Conservation (phyloP, 1,140 invertebrate genomes). For the Mya arenaria region DNA sequence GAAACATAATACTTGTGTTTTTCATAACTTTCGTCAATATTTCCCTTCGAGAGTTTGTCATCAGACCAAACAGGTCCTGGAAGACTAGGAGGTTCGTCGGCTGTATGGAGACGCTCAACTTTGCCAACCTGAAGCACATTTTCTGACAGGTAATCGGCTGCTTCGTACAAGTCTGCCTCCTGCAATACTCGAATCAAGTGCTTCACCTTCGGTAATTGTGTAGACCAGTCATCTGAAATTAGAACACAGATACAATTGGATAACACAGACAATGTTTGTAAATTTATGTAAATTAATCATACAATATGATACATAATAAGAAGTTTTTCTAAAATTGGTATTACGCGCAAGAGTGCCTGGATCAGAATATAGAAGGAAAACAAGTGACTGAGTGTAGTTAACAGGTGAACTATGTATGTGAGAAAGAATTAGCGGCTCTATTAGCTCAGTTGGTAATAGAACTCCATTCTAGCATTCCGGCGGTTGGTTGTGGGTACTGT, state of each 20-base stretch:
- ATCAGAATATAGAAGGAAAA: neutral
- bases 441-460: neutral
- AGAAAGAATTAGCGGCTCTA: neutral
- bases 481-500: neutral
- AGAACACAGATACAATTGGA: neutral
- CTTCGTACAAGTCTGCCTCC: constrained; percentile 60
- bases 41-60: neutral
- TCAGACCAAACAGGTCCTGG: constrained; percentile 16
- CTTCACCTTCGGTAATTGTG: constrained; percentile 69
- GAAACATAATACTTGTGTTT: neutral
- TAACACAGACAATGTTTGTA: neutral
- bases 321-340: neutral
- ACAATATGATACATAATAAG: neutral
- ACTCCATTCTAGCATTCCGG: neutral
- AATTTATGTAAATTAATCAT: neutral
- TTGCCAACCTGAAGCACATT: constrained; percentile 57
- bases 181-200: constrained; percentile 65
- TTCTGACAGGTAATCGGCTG: constrained; percentile 66
- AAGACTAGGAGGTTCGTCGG: neutral
- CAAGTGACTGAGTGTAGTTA: neutral
- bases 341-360: neutral
- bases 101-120: constrained; percentile 2
- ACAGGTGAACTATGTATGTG: neutral
- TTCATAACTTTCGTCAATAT: too few species aligned
- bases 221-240: constrained; percentile 71